Percentiles rank a stretch among this genome's conserved stretches.
Conservation (phyloP, 2,797 vertebrate species). For the Acrossocheilus wenchowensis region DNA sequence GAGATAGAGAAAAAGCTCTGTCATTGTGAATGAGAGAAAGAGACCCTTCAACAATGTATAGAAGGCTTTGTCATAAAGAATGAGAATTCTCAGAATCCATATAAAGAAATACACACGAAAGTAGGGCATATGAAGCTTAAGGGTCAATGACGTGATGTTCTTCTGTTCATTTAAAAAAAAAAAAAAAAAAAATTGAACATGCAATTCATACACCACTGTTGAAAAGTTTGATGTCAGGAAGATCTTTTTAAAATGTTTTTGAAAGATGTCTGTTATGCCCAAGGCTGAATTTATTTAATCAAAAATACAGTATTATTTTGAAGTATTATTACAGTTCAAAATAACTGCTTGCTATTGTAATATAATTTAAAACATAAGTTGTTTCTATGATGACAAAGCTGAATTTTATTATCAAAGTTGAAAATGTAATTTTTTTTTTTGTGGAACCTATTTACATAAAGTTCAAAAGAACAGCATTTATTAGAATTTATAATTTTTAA, state of each 20-base stretch:
- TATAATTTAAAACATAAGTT: not conserved
- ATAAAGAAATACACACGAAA: not conserved
- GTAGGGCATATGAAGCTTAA: not conserved
- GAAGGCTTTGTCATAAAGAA: slow-evolving; percentile 6
- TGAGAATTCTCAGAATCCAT: not conserved
- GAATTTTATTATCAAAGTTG: not conserved
- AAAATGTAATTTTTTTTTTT: not conserved
- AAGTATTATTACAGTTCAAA: not conserved
- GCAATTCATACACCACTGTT: not conserved
- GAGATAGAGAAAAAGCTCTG: slow-evolving; percentile 33
- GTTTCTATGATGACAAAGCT: not conserved
- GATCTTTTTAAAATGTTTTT: not conserved
- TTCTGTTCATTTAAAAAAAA: not conserved
- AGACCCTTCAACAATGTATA: slow-evolving; percentile 14
- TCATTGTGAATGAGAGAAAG: slow-evolving; percentile 8
- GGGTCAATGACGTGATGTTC: not conserved
- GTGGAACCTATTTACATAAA: not conserved
- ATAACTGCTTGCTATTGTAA: not conserved
- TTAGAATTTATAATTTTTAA: not conserved
- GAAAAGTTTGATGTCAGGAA: not conserved
- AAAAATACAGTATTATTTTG: not conserved
- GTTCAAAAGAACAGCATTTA: not conserved
- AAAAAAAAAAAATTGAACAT: too few species aligned
- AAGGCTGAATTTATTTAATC: not conserved
- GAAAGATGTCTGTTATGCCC: not conserved